Evolutionary conservation across 2,888 invertebrate genomes (phyloP), one percentile per base, ranked within the genome.

Genomic region (Drosophila pseudotalamancana): DNA sequence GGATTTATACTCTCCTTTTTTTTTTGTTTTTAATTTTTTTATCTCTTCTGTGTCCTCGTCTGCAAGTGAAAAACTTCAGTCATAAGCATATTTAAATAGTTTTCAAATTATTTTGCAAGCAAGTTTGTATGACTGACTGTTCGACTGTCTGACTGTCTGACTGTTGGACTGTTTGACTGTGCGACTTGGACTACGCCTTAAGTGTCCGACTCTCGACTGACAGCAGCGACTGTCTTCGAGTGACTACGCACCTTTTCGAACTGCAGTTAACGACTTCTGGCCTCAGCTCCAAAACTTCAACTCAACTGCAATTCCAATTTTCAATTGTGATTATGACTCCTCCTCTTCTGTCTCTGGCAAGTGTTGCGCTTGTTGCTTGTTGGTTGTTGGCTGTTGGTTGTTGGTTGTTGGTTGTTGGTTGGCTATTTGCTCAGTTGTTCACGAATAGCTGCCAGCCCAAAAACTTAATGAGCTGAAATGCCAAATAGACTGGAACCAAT

Each of bases 381-480:
- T 42, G 51, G 6, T 42, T 35, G 42, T 5, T n/a, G 21, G 19
- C 6, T 37, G 3, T 5, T 29, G 37, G 16, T 27, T 53, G 29
- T 34, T 34, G 35, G 34, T 23, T 40, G 45, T 21, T 16, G 19
- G 31, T 46, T 54, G 32, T 56, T 11, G 27, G 25, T 16, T 31
- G 32, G 32, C 12, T 87, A 57, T 87, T 86, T 88, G 70, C 89
- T 90, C 81, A 92, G 83, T 91, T 91, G 87, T 91, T 91, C 56
- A 92, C 89, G 72, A 91, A 92, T 70, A 91, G 78, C 78, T 91
- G 89, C 91, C 91, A 91, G 70, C 92, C 91, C 80, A 91, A 89
- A 88, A 91, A 91, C 81, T 90, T 90, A 72, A 92, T 83, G 62
- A 91, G 87, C 82, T 91, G 90, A 82, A 91, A 91, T 68, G 89